Evolutionary conservation across 1,140 invertebrate species (phyloP).

Genomic region (Drosophila orosa): DNA sequence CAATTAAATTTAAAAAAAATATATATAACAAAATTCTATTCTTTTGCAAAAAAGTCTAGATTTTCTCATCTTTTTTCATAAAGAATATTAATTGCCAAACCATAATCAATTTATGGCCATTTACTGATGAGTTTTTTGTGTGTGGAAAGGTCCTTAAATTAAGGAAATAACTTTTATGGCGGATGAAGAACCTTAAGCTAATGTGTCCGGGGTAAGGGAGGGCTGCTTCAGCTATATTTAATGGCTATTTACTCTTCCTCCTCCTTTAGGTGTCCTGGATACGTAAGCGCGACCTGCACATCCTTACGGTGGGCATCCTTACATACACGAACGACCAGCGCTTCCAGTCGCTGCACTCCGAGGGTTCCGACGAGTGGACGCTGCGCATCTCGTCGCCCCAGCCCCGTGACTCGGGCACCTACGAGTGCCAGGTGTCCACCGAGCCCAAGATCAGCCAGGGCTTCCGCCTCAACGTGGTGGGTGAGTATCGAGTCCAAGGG

Average conservation of each 20-base stretch:
- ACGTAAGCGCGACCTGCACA: constrained; percentile 90
- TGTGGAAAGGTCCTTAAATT: neutral
- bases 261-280: constrained; percentile 89
- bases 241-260: neutral
- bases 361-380: constrained; percentile 95
- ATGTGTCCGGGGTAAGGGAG: neutral
- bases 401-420: constrained; percentile 89
- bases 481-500: constrained; percentile 86
- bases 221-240: neutral
- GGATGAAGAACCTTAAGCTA: constrained; percentile 1
- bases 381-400: constrained; percentile 92
- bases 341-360: constrained; percentile 91
- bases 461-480: constrained; percentile 92
- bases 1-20: neutral
- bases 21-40: no score
- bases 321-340: constrained; percentile 92
- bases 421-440: constrained; percentile 94
- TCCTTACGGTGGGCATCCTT: constrained; percentile 89
- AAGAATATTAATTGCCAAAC: neutral
- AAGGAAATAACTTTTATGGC: constrained; percentile 7
- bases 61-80: neutral
- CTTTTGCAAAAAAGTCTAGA: no score
- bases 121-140: neutral
- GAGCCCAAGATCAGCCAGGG: constrained; percentile 94
- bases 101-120: constrained; percentile 1